Conservation (phyloP, 1,140 invertebrate species). For the Drosophila persimilis region DNA sequence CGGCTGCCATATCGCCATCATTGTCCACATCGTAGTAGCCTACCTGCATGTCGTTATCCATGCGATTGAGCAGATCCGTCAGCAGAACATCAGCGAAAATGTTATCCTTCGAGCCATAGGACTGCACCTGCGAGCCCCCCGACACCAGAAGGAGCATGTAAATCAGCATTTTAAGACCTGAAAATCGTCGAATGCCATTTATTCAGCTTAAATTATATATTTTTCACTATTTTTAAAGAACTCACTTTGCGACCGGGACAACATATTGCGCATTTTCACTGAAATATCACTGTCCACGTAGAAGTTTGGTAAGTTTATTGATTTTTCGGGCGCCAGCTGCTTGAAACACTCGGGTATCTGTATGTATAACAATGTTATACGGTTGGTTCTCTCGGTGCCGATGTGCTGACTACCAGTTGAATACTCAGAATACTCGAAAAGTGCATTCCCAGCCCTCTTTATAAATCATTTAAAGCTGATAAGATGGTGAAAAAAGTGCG, state of each 20-base stretch:
- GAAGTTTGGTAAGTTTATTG: slow-evolving; percentile 46
- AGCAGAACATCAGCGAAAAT: slow-evolving; percentile 86
- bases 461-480: slow-evolving; percentile 24
- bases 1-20: slow-evolving; percentile 59
- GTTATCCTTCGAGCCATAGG: slow-evolving; percentile 68
- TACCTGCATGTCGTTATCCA: slow-evolving; percentile 87
- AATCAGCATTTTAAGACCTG: slow-evolving; percentile 39
- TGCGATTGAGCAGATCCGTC: slow-evolving; percentile 88
- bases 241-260: slow-evolving; percentile 44
- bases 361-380: slow-evolving; percentile 51
- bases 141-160: slow-evolving; percentile 34
- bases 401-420: slow-evolving; percentile 72
- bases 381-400: slow-evolving; percentile 1
- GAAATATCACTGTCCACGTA: slow-evolving; percentile 40
- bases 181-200: neutral
- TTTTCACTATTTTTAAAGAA: neutral
- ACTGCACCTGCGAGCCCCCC: slow-evolving; percentile 27
- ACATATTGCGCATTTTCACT: slow-evolving; percentile 65
- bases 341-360: slow-evolving; percentile 9
- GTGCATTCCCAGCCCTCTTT: slow-evolving; percentile 20
- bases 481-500: slow-evolving; percentile 21
- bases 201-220: neutral
- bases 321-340: slow-evolving; percentile 60
- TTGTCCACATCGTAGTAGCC: slow-evolving; percentile 86
- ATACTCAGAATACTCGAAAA: slow-evolving; percentile 46